Percentiles rank a stretch among this genome's conserved stretches.
These are phyloP conservation scores for Corvus moneduloides DNA, from an alignment of 2,113 vertebrate species.

Conservation along the genomic window DNA sequence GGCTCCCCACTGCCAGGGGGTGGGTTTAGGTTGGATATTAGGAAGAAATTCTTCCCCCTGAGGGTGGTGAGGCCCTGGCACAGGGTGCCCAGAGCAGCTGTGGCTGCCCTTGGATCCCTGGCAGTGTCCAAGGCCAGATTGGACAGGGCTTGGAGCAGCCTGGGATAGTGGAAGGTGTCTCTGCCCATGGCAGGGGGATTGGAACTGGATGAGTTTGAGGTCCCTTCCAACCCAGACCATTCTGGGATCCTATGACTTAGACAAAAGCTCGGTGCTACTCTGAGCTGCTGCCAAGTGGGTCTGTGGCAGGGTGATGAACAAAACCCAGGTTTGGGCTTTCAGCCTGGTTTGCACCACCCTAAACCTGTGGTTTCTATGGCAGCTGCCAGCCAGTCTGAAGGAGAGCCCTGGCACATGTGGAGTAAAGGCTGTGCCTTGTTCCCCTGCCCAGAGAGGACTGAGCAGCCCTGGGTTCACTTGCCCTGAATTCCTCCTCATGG, in stretches of 20 bases:
- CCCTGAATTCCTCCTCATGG: neutral
- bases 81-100: neutral
- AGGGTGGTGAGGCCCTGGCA: neutral
- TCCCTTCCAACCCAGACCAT: neutral
- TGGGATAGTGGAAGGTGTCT: fast-evolving
- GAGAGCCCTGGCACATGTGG: fast-evolving
- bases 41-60: fast-evolving
- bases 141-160: fast-evolving
- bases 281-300: neutral
- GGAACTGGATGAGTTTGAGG: neutral
- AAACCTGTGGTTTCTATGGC: neutral
- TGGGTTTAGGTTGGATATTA: no score
- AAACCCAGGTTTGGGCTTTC: neutral
- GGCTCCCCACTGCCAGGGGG: neutral
- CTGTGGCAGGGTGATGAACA: neutral
- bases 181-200: neutral
- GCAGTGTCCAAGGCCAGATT: neutral
- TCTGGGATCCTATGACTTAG: neutral
- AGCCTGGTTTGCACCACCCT: neutral
- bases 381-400: neutral
- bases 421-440: fast-evolving
- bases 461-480: neutral
- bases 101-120: neutral
- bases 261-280: neutral
- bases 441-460: neutral